A percentile compares a stretch with the other conserved stretches of the same genome.
These are phyloP conservation scores for Brenthis hecate DNA, from an alignment of 2,888 invertebrate species.

Conservation along the genomic window DNA sequence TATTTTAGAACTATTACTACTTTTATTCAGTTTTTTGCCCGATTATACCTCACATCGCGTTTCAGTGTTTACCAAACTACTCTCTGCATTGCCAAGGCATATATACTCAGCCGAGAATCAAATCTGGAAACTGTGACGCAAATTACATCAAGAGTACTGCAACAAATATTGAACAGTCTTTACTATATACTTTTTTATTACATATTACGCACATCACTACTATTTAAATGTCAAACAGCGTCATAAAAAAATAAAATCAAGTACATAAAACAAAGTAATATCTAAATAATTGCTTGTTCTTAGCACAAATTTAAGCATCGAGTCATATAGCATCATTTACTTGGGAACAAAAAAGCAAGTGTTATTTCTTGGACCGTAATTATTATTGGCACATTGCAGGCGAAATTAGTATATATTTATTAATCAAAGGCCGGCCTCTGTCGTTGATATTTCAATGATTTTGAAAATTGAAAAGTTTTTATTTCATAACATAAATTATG, in stretches of 20 bases:
- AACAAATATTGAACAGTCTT: not conserved
- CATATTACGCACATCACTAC: constrained; percentile 10
- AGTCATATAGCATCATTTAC: not conserved
- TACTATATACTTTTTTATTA: not conserved
- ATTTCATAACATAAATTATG: too few species aligned
- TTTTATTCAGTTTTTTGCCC: too few species aligned
- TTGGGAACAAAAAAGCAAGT: constrained; percentile 4
- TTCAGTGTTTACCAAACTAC: too few species aligned
- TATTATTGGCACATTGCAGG: constrained; percentile 2
- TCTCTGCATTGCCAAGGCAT: too few species aligned
- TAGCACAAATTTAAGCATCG: not conserved
- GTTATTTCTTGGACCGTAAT: constrained; percentile 3
- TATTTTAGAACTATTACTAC: too few species aligned
- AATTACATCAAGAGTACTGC: not conserved
- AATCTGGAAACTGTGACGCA: too few species aligned
- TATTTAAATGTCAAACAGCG: constrained; percentile 7
- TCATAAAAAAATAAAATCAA: constrained; percentile 2
- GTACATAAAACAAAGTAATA: constrained; percentile 1
- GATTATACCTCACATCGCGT: too few species aligned
- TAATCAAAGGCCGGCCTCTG: too few species aligned
- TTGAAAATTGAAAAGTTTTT: too few species aligned
- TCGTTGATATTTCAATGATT: too few species aligned
- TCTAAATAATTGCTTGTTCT: constrained; percentile 14
- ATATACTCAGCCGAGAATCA: too few species aligned
- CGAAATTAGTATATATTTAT: not conserved